These are phyloP conservation scores for Lasioglossum leucozonium DNA, from an alignment of 2,888 invertebrate genomes.

Conservation along the genomic window DNA sequence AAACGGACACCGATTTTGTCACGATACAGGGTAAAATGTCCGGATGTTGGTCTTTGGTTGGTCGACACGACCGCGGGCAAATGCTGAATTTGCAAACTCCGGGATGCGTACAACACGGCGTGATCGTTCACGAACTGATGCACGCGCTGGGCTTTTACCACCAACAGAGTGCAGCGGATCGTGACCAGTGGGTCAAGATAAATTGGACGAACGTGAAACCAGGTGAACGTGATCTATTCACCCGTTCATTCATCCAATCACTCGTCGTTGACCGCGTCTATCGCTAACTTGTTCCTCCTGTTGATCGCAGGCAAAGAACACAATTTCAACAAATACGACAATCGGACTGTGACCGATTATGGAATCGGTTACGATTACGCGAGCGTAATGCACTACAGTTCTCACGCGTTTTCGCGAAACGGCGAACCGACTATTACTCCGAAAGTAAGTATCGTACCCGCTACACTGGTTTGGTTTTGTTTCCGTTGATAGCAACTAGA, in stretches of 20 bases:
- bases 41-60: constrained; percentile 90
- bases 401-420: constrained; percentile 89
- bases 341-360: constrained; percentile 88
- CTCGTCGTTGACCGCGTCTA: not conserved
- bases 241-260: not conserved
- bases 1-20: constrained; percentile 87
- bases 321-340: constrained; percentile 89
- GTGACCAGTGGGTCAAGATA: constrained; percentile 91
- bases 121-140: constrained; percentile 90
- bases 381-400: constrained; percentile 91
- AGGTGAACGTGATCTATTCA: constrained; percentile 82
- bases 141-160: constrained; percentile 94
- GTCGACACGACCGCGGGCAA: constrained; percentile 87
- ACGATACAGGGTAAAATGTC: constrained; percentile 86
- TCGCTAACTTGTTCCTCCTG: not conserved
- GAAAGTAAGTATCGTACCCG: constrained; percentile 78
- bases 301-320: constrained; percentile 85
- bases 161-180: constrained; percentile 92
- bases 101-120: constrained; percentile 85
- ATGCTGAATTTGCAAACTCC: constrained; percentile 85
- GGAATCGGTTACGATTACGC: constrained; percentile 89
- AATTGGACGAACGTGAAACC: constrained; percentile 89
- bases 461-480: not conserved
- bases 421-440: constrained; percentile 89
- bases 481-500: not conserved